These are phyloP conservation scores for Lepus townsendii DNA, from an alignment of 2,797 vertebrate species.

Conservation along the genomic window DNA sequence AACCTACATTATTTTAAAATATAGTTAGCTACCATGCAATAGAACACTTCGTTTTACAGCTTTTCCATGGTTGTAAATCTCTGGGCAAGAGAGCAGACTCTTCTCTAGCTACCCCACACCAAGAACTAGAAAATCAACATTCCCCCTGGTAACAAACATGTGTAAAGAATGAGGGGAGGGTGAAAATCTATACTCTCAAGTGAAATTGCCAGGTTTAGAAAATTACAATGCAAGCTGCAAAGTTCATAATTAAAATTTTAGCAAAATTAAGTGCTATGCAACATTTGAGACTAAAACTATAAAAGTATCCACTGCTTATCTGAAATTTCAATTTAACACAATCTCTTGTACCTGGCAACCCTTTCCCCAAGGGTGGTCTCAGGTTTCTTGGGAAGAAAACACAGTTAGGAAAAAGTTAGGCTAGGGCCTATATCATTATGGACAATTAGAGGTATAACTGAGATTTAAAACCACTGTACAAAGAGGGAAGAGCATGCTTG, in stretches of 20 bases:
- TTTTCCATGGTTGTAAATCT: conserved; percentile 32
- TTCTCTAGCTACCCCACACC: not conserved
- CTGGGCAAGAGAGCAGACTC: not conserved
- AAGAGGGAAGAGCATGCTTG: not conserved
- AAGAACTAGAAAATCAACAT: conserved; percentile 20
- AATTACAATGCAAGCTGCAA: not conserved
- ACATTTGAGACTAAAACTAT: not conserved
- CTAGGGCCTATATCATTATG: not conserved
- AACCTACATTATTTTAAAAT: not conserved
- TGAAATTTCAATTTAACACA: conserved; percentile 38
- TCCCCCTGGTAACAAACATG: not conserved
- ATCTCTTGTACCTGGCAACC: not conserved
- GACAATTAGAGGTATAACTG: conserved; percentile 12
- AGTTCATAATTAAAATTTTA: conserved; percentile 27
- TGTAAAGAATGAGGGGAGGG: not conserved
- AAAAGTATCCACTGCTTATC: conserved; percentile 5
- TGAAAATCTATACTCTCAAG: conserved; percentile 7
- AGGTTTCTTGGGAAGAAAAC: conserved; percentile 28
- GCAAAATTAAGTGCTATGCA: not conserved
- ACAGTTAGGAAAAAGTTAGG: not conserved
- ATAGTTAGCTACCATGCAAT: not conserved
- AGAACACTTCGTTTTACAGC: not conserved
- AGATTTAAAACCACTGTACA: conserved; percentile 42
- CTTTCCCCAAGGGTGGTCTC: not conserved
- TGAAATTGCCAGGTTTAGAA: not conserved